phyloP scores from a whole-genome alignment of 30 jellyfish, hydroid and myxozoan species.

The Hydra vulgaris region DNA sequence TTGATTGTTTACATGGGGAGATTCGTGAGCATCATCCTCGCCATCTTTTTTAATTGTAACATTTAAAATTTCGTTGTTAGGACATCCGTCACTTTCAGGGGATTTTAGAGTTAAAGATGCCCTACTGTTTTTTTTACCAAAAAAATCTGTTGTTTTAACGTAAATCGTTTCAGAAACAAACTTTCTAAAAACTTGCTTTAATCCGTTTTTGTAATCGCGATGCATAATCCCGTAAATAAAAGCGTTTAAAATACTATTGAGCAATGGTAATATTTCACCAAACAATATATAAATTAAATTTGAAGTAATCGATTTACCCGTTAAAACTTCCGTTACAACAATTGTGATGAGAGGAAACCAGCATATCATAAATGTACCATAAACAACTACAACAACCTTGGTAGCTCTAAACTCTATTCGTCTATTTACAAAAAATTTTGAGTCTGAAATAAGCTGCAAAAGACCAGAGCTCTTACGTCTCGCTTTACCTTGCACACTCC shows the following conservation, averaged over 20 bases:
- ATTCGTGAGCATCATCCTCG: not conserved
- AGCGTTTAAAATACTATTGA: conserved; percentile 20
- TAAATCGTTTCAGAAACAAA: not conserved
- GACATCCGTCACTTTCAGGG: not conserved
- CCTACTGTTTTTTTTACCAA: not conserved
- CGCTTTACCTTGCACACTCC: not conserved
- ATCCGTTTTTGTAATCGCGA: conserved; percentile 21
- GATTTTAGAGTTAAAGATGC: not conserved
- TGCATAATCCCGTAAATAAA: conserved; percentile 25
- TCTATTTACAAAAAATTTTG: not conserved
- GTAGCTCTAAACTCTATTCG: conserved; percentile 24
- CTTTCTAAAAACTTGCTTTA: conserved; percentile 14
- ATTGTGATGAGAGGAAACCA: conserved; percentile 39
- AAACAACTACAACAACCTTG: conserved; percentile 36
- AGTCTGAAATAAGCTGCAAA: not conserved
- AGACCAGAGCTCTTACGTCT: not conserved
- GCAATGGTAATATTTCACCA: conserved; percentile 24
- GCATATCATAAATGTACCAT: conserved; percentile 43
- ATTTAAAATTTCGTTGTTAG: not conserved
- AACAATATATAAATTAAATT: not conserved
- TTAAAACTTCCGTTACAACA: not conserved
- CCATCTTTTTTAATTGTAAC: not conserved
- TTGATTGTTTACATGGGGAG: not conserved
- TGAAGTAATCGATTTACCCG: not conserved
- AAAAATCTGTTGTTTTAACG: not conserved